Conservation (phyloP, 92 coral and sea anemone genomes). For the Ricordea florida region DNA sequence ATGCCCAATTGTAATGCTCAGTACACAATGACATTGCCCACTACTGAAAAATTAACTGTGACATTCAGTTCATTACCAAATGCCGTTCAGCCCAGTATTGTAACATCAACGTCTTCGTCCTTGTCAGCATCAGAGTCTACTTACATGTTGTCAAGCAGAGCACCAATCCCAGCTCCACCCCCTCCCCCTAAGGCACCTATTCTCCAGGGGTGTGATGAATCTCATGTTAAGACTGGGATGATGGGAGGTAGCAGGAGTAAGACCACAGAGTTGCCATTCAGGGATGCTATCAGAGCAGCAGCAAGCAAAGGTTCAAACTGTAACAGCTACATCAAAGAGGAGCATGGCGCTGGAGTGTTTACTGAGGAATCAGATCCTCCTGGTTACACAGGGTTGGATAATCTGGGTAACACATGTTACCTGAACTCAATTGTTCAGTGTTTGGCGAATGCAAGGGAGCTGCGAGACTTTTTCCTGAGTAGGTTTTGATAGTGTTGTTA, state of each 20-base stretch:
- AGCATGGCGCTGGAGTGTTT: neutral
- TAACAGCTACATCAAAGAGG: neutral
- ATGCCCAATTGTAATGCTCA: neutral
- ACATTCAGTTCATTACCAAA: slow-evolving; percentile 32
- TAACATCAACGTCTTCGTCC: slow-evolving; percentile 20
- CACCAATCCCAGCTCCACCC: slow-evolving; percentile 39
- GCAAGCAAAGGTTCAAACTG: neutral
- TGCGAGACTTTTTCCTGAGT: slow-evolving; percentile 88
- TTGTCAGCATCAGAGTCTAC: neutral
- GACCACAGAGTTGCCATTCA: slow-evolving; percentile 25
- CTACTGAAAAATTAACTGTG: slow-evolving; percentile 9
- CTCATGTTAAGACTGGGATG: slow-evolving; percentile 61
- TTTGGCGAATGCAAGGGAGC: slow-evolving; percentile 77
- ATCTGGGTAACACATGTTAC: slow-evolving; percentile 86
- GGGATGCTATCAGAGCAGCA: slow-evolving; percentile 58
- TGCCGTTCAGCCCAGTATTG: slow-evolving; percentile 22
- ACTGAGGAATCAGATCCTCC: neutral
- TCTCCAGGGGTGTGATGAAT: neutral
- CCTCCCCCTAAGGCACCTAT: slow-evolving; percentile 51
- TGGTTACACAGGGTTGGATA: slow-evolving; percentile 89
- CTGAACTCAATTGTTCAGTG: slow-evolving; percentile 97
- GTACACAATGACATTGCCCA: neutral
- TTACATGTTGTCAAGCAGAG: neutral
- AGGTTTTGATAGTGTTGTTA: slow-evolving; percentile 2
- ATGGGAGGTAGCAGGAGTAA: slow-evolving; percentile 67